Percentiles rank a stretch among this genome's conserved stretches.
These are phyloP conservation scores for Resseliella maxima DNA, from an alignment of 2,888 invertebrate species.

Conservation along the genomic window DNA sequence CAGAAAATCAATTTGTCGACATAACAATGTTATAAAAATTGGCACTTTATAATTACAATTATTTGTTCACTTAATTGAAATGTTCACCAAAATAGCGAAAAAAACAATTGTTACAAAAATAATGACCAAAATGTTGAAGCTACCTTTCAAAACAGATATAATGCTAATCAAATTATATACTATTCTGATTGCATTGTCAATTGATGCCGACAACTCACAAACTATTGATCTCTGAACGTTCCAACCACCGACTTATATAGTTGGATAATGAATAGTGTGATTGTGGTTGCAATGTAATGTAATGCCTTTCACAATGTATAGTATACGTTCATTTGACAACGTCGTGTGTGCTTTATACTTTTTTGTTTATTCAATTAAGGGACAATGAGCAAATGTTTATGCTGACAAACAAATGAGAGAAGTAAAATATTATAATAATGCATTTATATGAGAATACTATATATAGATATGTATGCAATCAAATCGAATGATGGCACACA, in stretches of 20 bases:
- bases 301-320: neutral
- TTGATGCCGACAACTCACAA: neutral
- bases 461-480: neutral
- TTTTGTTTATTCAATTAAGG: constrained; percentile 45
- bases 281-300: neutral
- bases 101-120: too few relatives aligned
- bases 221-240: neutral
- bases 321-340: neutral
- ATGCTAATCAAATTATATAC: too few relatives aligned
- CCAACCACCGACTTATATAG: constrained; percentile 14
- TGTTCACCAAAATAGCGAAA: neutral
- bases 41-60: too few relatives aligned
- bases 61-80: too few relatives aligned
- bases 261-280: neutral
- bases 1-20: too few relatives aligned
- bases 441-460: neutral
- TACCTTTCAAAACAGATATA: too few relatives aligned
- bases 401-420: constrained; percentile 26
- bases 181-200: neutral
- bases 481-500: too few relatives aligned
- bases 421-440: neutral
- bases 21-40: neutral
- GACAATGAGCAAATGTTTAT: constrained; percentile 1
- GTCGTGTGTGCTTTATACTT: neutral
- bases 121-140: too few relatives aligned